phyloP scores from a whole-genome alignment of 2,888 invertebrate genomes.

The Elysia crispata region DNA sequence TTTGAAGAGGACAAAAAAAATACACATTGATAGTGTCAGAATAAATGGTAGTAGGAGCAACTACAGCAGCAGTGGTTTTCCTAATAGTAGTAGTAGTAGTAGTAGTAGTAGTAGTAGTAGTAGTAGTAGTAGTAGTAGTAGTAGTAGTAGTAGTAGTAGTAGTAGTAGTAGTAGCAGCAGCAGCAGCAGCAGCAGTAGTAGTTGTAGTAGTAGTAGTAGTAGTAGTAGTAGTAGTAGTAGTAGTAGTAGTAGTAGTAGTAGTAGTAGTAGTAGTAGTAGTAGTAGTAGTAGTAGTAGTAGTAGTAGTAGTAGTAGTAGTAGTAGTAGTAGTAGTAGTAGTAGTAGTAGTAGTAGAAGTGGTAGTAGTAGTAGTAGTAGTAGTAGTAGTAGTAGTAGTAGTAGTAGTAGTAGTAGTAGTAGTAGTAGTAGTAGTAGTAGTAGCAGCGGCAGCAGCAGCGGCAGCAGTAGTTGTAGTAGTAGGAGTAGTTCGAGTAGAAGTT shows the following conservation, averaged over 20 bases:
- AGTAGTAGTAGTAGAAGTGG: not conserved
- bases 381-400: constrained; percentile 39
- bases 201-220: constrained; percentile 38
- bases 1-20: too few relatives aligned
- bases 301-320: not conserved
- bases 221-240: constrained; percentile 39
- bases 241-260: constrained; percentile 39
- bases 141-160: not conserved
- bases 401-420: constrained; percentile 39
- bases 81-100: not conserved
- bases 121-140: not conserved
- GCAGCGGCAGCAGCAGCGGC: not conserved
- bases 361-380: constrained; percentile 15
- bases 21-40: too few relatives aligned
- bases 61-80: not conserved
- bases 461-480: too few relatives aligned
- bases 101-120: not conserved
- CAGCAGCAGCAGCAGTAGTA: constrained; percentile 33
- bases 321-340: not conserved
- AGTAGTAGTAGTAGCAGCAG: not conserved
- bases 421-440: constrained; percentile 15
- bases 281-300: constrained; percentile 39
- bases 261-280: constrained; percentile 39
- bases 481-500: too few relatives aligned
- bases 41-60: too few relatives aligned